Base-by-base conservation (phyloP, 1,140 invertebrate genomes). In the Drosophila ananassae region DNA sequence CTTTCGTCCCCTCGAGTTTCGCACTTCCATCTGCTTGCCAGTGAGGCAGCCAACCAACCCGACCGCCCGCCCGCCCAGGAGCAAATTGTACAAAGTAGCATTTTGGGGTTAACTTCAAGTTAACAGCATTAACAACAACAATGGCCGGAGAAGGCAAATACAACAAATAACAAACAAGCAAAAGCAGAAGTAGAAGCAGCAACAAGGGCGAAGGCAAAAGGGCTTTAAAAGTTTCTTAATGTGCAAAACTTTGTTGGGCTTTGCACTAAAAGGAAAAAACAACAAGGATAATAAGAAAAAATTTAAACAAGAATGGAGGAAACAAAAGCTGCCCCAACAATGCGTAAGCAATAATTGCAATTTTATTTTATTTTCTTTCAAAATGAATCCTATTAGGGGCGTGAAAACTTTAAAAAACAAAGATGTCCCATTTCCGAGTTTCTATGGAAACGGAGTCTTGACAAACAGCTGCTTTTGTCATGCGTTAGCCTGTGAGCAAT, bases 401-500 rank as follows among this genome's bases (percentile, higher is more conserved):
- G 66, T 39, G 37, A 32, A 59, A 75, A 77, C 78, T 85, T 85
- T 67, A 81, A 74, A n/a, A 58, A 47, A 44, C 22, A 67, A 75
- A 77, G 51, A 3, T 10, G 22, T 5, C 12, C 25, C 9, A 2
- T 17, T 13, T 8, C 17, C 17, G 22, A 59, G 55, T 58, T 52
- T 52, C 50, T n/a, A 9, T 53, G 39, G 39, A 37, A 37, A 37
- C 34, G 41, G 30, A 17, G 32, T 44, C 51, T 59, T 82, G 83
- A 89, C 83, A 89, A 87, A 79, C 83, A 87, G 83, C 83, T 89
- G 79, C 76, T 83, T 89, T 83, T 87, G 83, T 76, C 83, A 87
- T 87, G 76, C 80, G 79, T 83, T 87, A 73, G 76, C 83, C 83
- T 89, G 51, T 66, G 56, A 82, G 83, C 83, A 75, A 87, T 87